These are phyloP conservation scores for Euthynnus affinis DNA, from an alignment of 2,797 vertebrate species.

Conservation along the genomic window DNA sequence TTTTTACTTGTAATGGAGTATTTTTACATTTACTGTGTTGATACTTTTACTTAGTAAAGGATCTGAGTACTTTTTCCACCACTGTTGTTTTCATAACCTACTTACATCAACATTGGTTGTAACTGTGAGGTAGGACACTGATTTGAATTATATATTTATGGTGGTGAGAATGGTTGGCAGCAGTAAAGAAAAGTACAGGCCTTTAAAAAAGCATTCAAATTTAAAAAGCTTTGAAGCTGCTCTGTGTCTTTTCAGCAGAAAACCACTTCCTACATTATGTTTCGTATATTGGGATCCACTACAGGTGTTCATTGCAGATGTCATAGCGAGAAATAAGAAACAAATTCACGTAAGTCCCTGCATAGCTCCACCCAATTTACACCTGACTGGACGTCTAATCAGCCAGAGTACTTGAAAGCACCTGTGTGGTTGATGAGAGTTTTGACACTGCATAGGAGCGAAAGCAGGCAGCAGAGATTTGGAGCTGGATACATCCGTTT, in stretches of 20 bases:
- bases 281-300: not conserved
- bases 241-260: not conserved
- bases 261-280: constrained; percentile 4
- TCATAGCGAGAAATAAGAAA: not conserved
- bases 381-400: too few relatives aligned
- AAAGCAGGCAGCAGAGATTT: constrained; percentile 23
- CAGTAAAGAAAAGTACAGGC: not conserved
- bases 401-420: too few relatives aligned
- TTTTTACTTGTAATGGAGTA: too few relatives aligned
- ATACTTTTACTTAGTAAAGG: too few relatives aligned
- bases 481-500: constrained; percentile 27
- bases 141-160: not conserved
- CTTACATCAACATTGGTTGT: constrained; percentile 9
- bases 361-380: too few relatives aligned
- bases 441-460: not conserved
- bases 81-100: constrained; percentile 9
- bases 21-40: too few relatives aligned
- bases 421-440: too few relatives aligned
- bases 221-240: not conserved
- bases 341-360: too few relatives aligned
- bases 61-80: too few relatives aligned
- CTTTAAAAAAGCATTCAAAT: not conserved
- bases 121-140: not conserved
- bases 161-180: not conserved
- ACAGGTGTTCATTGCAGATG: not conserved